These are phyloP conservation scores for Tetragnatha versicolor DNA, from an alignment of 1,140 invertebrate species.

Conservation along the genomic window DNA sequence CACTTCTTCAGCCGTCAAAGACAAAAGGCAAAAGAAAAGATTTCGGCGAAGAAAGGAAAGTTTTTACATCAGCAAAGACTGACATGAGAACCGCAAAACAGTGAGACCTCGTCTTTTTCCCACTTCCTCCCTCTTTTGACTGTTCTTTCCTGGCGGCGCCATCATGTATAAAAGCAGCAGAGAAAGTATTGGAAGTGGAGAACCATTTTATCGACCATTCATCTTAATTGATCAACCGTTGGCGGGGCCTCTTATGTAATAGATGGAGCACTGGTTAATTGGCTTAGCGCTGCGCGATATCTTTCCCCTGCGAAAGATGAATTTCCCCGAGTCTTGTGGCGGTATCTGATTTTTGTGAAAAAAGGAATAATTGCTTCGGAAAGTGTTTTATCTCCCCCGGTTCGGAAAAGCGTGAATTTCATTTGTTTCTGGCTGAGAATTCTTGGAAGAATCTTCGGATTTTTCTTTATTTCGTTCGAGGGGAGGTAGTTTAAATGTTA, in stretches of 20 bases:
- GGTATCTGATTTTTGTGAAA: constrained; percentile 15
- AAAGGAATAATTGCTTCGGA: constrained; percentile 14
- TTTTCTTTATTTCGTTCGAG: no score
- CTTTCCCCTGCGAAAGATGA: background rate
- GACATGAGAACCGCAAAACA: constrained; percentile 20
- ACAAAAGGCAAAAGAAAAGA: background rate
- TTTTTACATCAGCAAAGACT: constrained; percentile 26
- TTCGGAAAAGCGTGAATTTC: no score
- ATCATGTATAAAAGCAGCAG: no score
- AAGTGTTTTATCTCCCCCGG: constrained; percentile 4
- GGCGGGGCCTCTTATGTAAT: constrained; percentile 10
- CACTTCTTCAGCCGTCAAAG: no score
- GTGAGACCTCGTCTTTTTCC: constrained; percentile 9
- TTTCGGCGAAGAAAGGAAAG: background rate
- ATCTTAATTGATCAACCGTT: constrained; percentile 19
- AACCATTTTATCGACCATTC: constrained; percentile 7
- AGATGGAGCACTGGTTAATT: constrained; percentile 19
- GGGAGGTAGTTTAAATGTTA: no score
- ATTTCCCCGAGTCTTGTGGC: constrained; percentile 8
- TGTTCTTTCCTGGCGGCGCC: constrained; percentile 7
- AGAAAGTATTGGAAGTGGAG: constrained; percentile 5
- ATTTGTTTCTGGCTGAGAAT: no score
- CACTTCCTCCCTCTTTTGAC: background rate
- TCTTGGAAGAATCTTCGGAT: no score
- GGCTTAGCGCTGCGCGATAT: constrained; percentile 1